These are phyloP conservation scores for Hirundo rustica DNA, from an alignment of 2,797 vertebrate genomes.

Conservation along the genomic window DNA sequence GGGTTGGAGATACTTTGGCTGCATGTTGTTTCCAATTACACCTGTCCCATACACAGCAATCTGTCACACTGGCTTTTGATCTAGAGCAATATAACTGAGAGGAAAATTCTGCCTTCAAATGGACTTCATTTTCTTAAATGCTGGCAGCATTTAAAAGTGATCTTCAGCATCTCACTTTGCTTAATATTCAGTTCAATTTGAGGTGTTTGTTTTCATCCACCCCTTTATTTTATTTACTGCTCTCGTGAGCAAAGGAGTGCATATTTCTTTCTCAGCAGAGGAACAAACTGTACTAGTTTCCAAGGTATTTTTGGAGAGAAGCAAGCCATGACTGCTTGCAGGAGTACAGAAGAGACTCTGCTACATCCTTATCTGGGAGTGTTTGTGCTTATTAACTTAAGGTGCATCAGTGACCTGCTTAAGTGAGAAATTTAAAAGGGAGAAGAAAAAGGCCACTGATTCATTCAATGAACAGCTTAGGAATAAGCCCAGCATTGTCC, in stretches of 20 bases:
- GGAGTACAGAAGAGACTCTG: neutral
- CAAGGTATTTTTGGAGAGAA: conserved; percentile 21
- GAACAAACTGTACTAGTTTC: neutral
- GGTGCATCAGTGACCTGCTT: neutral
- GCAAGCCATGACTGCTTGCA: neutral
- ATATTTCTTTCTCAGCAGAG: conserved; percentile 25
- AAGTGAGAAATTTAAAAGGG: neutral
- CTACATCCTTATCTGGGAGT: neutral
- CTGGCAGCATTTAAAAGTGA: conserved; percentile 11
- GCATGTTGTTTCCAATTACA: conserved; percentile 15
- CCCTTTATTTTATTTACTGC: conserved; percentile 30
- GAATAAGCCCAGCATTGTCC: neutral
- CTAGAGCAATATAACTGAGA: neutral
- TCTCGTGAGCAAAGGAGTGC: conserved; percentile 26
- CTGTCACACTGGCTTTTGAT: conserved; percentile 30
- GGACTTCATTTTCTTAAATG: conserved; percentile 14
- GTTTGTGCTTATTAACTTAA: neutral
- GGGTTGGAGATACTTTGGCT: neutral
- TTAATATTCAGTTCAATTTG: conserved; percentile 38
- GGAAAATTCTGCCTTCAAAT: conserved; percentile 32
- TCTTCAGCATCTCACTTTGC: neutral
- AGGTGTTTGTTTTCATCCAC: conserved; percentile 28
- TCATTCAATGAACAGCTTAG: neutral
- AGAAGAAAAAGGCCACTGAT: neutral
- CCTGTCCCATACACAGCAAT: neutral